Evolutionary conservation across 2,797 vertebrate species (phyloP).

Genomic region (Sebastes cheni): DNA sequence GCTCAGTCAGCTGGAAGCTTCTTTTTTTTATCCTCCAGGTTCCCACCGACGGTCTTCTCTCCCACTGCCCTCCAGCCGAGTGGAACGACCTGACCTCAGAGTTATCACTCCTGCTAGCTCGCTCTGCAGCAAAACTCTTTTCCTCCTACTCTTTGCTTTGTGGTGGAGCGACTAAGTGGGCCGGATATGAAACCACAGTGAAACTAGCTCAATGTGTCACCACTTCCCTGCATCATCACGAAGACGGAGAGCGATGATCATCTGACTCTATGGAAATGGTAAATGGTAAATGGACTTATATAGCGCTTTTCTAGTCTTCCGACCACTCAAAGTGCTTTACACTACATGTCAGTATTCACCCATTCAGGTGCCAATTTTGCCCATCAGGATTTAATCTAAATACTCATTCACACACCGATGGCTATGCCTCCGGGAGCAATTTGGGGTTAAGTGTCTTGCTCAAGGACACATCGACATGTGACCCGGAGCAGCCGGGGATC

Average conservation of each 20-base stretch:
- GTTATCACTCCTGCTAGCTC: slow-evolving; percentile 10
- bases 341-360: too few relatives aligned
- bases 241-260: not conserved
- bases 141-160: not conserved
- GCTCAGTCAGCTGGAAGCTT: slow-evolving; percentile 37
- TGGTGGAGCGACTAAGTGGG: not conserved
- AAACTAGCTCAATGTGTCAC: not conserved
- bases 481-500: too few relatives aligned
- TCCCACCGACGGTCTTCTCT: slow-evolving; percentile 1
- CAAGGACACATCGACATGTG: too few relatives aligned
- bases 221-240: not conserved
- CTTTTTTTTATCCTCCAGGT: slow-evolving; percentile 21
- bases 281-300: too few relatives aligned
- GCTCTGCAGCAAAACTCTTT: not conserved
- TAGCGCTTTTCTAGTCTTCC: too few relatives aligned
- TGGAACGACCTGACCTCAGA: slow-evolving; percentile 33
- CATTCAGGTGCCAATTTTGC: too few relatives aligned
- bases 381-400: too few relatives aligned
- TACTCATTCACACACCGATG: too few relatives aligned
- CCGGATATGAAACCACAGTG: not conserved
- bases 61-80: not conserved
- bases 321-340: too few relatives aligned
- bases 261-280: not conserved
- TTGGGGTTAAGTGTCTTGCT: too few relatives aligned
- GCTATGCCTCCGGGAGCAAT: too few relatives aligned